phyloP scores from a whole-genome alignment of 2,888 invertebrate genomes.

The Thalpophila matura region DNA sequence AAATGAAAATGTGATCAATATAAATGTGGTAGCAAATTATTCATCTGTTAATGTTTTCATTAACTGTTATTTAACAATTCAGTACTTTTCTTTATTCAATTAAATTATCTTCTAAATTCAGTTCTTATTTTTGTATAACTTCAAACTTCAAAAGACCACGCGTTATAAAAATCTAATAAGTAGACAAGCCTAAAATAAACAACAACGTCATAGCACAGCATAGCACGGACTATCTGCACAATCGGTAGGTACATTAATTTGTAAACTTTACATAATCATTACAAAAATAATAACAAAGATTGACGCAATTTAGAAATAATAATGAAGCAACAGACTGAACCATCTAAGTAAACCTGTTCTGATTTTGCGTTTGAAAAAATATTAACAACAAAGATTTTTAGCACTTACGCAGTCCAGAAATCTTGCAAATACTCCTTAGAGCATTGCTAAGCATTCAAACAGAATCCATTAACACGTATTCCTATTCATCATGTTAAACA shows the following conservation, averaged over 20 bases:
- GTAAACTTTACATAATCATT: slow-evolving; percentile 41
- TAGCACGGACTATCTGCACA: slow-evolving; percentile 50
- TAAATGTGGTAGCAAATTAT: too few relatives aligned
- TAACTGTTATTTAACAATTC: too few relatives aligned
- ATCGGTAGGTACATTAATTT: slow-evolving; percentile 45
- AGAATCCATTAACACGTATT: slow-evolving; percentile 40
- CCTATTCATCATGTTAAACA: slow-evolving; percentile 42
- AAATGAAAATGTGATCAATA: too few relatives aligned
- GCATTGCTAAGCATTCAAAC: slow-evolving; percentile 57
- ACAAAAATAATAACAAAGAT: slow-evolving; percentile 8
- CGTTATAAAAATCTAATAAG: slow-evolving; percentile 45
- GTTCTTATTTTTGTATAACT: neutral
- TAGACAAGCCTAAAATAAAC: slow-evolving; percentile 74
- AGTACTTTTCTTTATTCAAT: too few relatives aligned
- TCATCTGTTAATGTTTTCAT: too few relatives aligned
- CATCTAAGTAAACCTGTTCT: slow-evolving; percentile 72
- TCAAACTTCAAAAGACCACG: slow-evolving; percentile 63
- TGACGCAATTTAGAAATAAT: slow-evolving; percentile 9
- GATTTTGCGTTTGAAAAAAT: slow-evolving; percentile 80
- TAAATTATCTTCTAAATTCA: too few relatives aligned
- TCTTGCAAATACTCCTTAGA: slow-evolving; percentile 68
- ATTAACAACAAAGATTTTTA: slow-evolving; percentile 84
- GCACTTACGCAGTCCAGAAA: slow-evolving; percentile 80
- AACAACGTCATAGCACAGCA: slow-evolving; percentile 69
- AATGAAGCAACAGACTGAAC: slow-evolving; percentile 19